These are phyloP conservation scores for Melanotaenia trifasciata DNA, from an alignment of 2,797 vertebrate species.

Conservation along the genomic window DNA sequence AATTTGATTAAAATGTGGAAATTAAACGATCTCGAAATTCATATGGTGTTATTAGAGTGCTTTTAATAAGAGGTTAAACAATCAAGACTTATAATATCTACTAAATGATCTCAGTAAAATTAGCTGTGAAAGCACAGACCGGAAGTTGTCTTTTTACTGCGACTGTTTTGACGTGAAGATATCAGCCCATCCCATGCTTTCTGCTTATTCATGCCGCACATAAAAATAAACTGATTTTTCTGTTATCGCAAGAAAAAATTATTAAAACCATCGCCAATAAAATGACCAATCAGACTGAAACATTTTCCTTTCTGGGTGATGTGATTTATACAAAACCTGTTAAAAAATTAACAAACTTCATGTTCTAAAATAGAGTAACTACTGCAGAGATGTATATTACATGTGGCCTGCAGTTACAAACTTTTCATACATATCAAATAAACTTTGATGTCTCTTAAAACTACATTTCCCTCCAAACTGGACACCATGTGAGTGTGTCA, in stretches of 20 bases:
- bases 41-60: neutral
- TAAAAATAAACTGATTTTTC: slow-evolving; percentile 17
- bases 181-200: slow-evolving; percentile 55
- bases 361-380: neutral
- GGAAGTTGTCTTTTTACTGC: slow-evolving; percentile 21
- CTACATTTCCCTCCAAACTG: slow-evolving; percentile 28
- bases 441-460: slow-evolving; percentile 1
- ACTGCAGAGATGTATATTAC: neutral
- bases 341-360: neutral
- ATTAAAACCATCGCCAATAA: neutral
- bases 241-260: neutral
- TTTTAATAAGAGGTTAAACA: too few species aligned
- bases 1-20: too few species aligned
- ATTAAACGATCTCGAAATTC: too few species aligned
- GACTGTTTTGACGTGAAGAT: neutral
- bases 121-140: slow-evolving; percentile 37
- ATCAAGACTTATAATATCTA: neutral
- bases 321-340: neutral
- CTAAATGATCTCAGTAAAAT: neutral
- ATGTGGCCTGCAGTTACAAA: neutral
- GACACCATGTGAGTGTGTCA: slow-evolving; percentile 14
- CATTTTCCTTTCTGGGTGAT: neutral
- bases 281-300: neutral
- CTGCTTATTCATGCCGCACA: slow-evolving; percentile 73
- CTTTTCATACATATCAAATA: neutral